phyloP scores from a whole-genome alignment of 2,113 vertebrate species.

The Scolopax mira region DNA sequence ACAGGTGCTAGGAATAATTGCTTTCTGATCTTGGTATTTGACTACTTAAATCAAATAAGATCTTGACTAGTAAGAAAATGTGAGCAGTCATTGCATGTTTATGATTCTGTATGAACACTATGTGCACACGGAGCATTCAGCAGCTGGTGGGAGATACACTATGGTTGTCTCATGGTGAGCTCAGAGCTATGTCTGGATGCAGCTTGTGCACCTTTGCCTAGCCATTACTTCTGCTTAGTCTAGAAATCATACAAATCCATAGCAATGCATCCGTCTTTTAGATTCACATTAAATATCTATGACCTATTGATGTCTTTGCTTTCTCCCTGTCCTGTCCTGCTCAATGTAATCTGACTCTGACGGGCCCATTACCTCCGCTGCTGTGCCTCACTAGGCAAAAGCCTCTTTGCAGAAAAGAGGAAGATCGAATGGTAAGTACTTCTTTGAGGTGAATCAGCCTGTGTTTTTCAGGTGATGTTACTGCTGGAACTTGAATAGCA shows the following conservation, averaged over 20 bases:
- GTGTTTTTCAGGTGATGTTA: background rate
- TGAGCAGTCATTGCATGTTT: background rate
- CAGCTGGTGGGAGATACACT: background rate
- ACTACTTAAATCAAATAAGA: background rate
- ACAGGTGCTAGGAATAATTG: rapidly evolving
- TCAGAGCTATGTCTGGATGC: background rate
- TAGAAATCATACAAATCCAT: background rate
- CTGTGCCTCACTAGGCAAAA: background rate
- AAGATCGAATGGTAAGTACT: background rate
- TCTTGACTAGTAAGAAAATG: background rate
- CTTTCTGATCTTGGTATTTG: background rate
- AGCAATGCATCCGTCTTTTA: background rate
- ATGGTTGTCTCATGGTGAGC: rapidly evolving
- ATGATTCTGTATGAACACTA: background rate
- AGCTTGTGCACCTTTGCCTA: background rate
- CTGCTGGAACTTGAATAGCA: background rate
- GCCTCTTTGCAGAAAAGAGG: background rate
- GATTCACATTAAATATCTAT: background rate
- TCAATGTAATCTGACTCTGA: background rate
- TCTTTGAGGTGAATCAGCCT: background rate
- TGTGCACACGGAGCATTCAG: rapidly evolving
- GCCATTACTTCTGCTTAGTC: background rate
- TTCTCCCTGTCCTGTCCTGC: background rate
- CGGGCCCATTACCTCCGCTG: background rate
- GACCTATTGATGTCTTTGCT: background rate